Percentiles rank a stretch among this genome's conserved stretches.
Conservation (phyloP, 2,888 invertebrate species). For the Congeria kusceri region DNA sequence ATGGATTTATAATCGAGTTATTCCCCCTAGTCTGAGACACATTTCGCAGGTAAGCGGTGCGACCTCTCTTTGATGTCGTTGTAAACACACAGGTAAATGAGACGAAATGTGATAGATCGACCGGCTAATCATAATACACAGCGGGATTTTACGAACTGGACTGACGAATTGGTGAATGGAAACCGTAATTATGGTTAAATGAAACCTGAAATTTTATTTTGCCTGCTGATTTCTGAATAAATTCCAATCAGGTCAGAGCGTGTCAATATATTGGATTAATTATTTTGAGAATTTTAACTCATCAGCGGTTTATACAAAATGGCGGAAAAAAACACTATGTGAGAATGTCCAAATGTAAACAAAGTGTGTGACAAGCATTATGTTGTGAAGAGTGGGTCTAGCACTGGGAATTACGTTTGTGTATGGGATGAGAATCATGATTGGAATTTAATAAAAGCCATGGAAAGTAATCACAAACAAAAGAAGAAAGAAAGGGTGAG, state of each 20-base stretch:
- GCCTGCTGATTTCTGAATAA: too few species aligned
- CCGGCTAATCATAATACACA: constrained; percentile 7
- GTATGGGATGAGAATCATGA: too few species aligned
- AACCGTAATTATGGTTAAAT: not conserved
- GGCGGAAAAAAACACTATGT: constrained; percentile 2
- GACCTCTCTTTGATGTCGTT: constrained; percentile 16
- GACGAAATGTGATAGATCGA: constrained; percentile 11
- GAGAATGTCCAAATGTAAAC: constrained; percentile 3
- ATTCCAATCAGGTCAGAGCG: too few species aligned
- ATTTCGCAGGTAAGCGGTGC: constrained; percentile 43
- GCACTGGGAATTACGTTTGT: too few species aligned
- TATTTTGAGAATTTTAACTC: too few species aligned
- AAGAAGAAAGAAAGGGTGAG: constrained; percentile 6
- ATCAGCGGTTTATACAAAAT: not conserved
- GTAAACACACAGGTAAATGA: constrained; percentile 46
- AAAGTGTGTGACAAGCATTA: not conserved
- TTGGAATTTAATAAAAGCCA: not conserved
- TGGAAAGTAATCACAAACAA: constrained; percentile 3
- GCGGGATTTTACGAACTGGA: constrained; percentile 29
- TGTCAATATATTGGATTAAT: too few species aligned
- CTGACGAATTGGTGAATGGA: constrained; percentile 1
- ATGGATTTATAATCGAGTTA: not conserved
- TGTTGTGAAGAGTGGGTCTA: too few species aligned
- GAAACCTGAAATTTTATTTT: too few species aligned
- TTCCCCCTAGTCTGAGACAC: constrained; percentile 12